Evolutionary conservation across 2,797 vertebrate genomes (phyloP).

Genomic region (Nannoperca australis): DNA sequence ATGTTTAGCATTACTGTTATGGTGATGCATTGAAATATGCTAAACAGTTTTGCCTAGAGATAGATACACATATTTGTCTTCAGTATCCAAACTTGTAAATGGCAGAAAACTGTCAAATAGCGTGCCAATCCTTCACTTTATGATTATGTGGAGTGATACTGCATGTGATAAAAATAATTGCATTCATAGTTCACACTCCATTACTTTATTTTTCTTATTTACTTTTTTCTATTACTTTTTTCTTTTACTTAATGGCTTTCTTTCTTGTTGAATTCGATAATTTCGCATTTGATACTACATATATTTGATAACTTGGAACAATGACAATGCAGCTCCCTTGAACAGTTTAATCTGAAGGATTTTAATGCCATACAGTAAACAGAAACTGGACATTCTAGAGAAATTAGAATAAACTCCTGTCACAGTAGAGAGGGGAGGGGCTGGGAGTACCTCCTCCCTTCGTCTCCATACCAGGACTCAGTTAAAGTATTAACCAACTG

Average conservation of each 20-base stretch:
- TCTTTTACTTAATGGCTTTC: not conserved
- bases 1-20: not conserved
- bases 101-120: not conserved
- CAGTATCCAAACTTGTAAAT: not conserved
- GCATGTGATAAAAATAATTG: not conserved
- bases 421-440: not conserved
- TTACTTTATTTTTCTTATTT: not conserved
- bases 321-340: not conserved
- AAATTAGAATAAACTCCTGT: not conserved
- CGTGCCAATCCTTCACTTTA: not conserved
- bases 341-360: not conserved
- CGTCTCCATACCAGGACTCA: slow-evolving; percentile 58
- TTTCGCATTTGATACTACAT: not conserved
- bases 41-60: not conserved
- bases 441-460: slow-evolving; percentile 14
- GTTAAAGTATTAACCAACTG: slow-evolving; percentile 87
- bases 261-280: not conserved
- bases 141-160: not conserved
- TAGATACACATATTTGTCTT: not conserved
- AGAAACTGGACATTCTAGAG: slow-evolving; percentile 1
- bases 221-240: not conserved
- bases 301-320: not conserved
- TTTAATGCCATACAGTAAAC: slow-evolving; percentile 1
- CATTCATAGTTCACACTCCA: not conserved
- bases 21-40: not conserved